Base-by-base conservation (phyloP, 1,140 invertebrate genomes). In the Brevipalpus yothersi region DNA sequence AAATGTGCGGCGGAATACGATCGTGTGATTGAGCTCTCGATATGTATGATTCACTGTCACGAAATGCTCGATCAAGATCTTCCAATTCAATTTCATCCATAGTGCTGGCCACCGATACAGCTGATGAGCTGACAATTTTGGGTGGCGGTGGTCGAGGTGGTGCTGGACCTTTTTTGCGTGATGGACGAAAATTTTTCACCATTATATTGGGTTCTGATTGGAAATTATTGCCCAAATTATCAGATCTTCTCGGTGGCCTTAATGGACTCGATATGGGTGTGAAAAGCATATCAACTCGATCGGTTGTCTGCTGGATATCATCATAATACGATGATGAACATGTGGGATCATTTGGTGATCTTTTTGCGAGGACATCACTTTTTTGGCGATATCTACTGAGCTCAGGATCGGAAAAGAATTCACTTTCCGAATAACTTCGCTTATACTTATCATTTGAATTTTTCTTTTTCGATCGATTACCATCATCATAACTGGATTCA, bases 131-230 rank as follows among this genome's bases (percentile, higher is more conserved):
- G 23, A n/a, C 40, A 55, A 55, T 15, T 39, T 55, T 31, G 39
- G 61, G 61, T 51, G 61, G 61, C 8, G 61, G 61, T 13, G 61
- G 61, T 47, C 61, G 4, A 19, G 61, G 61, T 40, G 61, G 61
- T n/a, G 57, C 21, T 19, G 41, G 43, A n/a, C 53, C 10, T 54
- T 56, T 55, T 9, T 12, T 42, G 3, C 39, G 23, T 21, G 23
- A 12, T 40, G 40, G 23, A n/a, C 15, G 15, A 39, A 15, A 15
- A 11, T 13, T 31, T 13, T 21, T 55, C 31, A 31, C 31, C 23
- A 21, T 55, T 40, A 55, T 55, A 55, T 40, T 41, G 12, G 53
- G 53, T 11, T 55, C 53, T 31, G 53, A 55, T n/a, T 21, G 10
- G 11, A 15, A 15, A 17, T 4, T 21, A 4, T 9, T 21, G 11